Evolutionary conservation across 2,113 vertebrate genomes (phyloP).

Genomic region (Serranochromis macrocephalus): DNA sequence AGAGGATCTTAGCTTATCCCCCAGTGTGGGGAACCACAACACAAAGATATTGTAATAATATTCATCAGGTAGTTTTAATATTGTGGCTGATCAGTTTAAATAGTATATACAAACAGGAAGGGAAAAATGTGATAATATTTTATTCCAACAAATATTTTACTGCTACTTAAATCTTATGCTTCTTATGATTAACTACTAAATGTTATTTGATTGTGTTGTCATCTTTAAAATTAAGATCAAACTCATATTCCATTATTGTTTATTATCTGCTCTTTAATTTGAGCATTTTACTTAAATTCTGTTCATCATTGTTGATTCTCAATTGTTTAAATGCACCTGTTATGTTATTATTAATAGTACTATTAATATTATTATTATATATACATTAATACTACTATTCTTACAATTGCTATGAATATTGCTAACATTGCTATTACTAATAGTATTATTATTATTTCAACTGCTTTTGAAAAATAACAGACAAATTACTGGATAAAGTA

Average conservation of each 20-base stretch:
- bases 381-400: background rate
- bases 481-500: background rate
- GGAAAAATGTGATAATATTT: rapidly evolving
- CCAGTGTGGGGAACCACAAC: background rate
- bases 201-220: background rate
- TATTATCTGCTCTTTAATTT: background rate
- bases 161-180: background rate
- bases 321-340: background rate
- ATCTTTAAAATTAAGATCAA: background rate
- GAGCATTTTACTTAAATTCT: background rate
- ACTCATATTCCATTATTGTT: background rate
- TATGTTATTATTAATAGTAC: background rate
- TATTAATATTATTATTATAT: background rate
- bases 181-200: background rate
- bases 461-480: background rate
- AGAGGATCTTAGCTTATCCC: background rate
- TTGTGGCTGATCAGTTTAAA: background rate
- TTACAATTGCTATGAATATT: background rate
- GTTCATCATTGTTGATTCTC: background rate
- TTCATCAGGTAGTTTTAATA: background rate
- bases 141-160: background rate
- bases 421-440: background rate
- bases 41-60: background rate
- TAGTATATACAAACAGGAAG: background rate
- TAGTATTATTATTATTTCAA: background rate